A percentile compares a stretch with the other conserved stretches of the same genome.
These are phyloP conservation scores for Zenarchopterus dispar DNA, from an alignment of 2,797 vertebrate genomes.

Conservation along the genomic window DNA sequence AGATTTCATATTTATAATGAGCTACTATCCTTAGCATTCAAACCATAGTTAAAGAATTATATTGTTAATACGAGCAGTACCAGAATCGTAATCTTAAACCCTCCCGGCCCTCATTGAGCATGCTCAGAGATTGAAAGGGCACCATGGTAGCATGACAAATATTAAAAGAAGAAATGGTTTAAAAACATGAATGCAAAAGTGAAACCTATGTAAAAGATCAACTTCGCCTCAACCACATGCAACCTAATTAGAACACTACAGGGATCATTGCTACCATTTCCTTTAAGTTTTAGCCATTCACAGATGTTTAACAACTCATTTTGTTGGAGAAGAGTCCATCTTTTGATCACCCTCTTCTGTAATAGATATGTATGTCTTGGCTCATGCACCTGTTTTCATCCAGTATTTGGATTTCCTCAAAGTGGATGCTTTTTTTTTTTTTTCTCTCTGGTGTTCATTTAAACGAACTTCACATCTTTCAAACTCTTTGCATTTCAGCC, in stretches of 20 bases:
- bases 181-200: constrained; percentile 44
- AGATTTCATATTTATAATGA: constrained; percentile 89
- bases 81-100: constrained; percentile 79
- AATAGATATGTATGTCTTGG: constrained; percentile 39
- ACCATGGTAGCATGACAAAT: constrained; percentile 70
- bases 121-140: constrained; percentile 84
- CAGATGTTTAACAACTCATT: constrained; percentile 16
- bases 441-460: constrained; percentile 46
- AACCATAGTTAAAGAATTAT: constrained; percentile 86
- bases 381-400: constrained; percentile 28
- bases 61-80: constrained; percentile 85
- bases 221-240: constrained; percentile 52
- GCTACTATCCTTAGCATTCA: constrained; percentile 88
- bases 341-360: constrained; percentile 18
- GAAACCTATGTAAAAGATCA: constrained; percentile 47
- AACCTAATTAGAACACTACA: constrained; percentile 41
- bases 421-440: constrained; percentile 13
- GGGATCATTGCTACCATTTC: constrained; percentile 33
- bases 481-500: constrained; percentile 81
- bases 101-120: constrained; percentile 78
- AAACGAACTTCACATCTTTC: constrained; percentile 70
- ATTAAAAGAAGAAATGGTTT: constrained; percentile 20
- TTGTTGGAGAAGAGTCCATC: not conserved
- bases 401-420: constrained; percentile 53
- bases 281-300: constrained; percentile 10